Conservation (phyloP, 2,888 invertebrate species). For the Pinctada fucata region DNA sequence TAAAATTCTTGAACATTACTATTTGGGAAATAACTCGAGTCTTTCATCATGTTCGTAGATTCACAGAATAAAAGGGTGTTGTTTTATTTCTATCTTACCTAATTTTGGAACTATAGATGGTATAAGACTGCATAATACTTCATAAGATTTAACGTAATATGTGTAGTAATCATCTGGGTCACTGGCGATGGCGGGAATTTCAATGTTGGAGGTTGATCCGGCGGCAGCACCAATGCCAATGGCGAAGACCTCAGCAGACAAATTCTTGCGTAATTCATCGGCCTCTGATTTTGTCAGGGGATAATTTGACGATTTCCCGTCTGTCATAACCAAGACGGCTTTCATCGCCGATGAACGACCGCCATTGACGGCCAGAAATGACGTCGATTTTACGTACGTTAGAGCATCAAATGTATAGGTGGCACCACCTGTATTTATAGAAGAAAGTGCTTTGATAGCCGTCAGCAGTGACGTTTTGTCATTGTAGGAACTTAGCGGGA, state of each 20-base stretch:
- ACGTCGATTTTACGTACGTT: not conserved
- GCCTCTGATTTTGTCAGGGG: slow-evolving; percentile 22
- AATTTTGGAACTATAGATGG: slow-evolving; percentile 37
- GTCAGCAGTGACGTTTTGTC: slow-evolving; percentile 15
- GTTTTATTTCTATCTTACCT: slow-evolving; percentile 20
- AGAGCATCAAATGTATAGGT: slow-evolving; percentile 36
- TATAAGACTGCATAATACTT: slow-evolving; percentile 29
- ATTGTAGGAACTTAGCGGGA: slow-evolving; percentile 25
- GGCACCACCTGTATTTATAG: not conserved
- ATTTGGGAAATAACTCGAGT: too few relatives aligned
- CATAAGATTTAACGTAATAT: slow-evolving; percentile 30
- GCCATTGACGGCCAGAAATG: slow-evolving; percentile 22
- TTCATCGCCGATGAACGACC: slow-evolving; percentile 22
- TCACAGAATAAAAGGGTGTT: too few relatives aligned
- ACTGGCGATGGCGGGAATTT: slow-evolving; percentile 28
- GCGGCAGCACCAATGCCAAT: slow-evolving; percentile 37
- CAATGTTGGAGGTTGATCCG: slow-evolving; percentile 7
- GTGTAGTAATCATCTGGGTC: slow-evolving; percentile 39
- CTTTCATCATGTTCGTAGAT: too few relatives aligned
- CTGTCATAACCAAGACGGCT: slow-evolving; percentile 34
- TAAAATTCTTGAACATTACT: too few relatives aligned
- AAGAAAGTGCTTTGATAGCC: slow-evolving; percentile 8
- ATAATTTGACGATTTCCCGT: slow-evolving; percentile 30
- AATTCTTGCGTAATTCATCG: not conserved
- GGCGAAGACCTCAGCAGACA: slow-evolving; percentile 31